A percentile compares a stretch with the other conserved stretches of the same genome.
Evolutionary conservation across 2,113 vertebrate genomes (phyloP).

Genomic region (Oreochromis spilurus): DNA sequence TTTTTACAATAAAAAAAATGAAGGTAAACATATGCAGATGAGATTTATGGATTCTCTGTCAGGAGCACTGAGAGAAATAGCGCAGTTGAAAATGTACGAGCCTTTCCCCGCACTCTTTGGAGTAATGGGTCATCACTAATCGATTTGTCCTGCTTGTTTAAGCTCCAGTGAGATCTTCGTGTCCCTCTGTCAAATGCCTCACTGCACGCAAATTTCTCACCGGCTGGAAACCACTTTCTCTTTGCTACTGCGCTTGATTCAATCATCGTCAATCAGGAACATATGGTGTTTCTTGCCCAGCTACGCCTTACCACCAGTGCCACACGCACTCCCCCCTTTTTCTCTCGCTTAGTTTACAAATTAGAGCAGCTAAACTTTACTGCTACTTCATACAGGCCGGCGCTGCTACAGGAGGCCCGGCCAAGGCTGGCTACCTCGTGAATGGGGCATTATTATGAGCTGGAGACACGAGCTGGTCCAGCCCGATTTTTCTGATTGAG

Average conservation of each 20-base stretch:
- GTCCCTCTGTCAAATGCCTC: conserved; percentile 51
- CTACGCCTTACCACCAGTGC: conserved; percentile 10
- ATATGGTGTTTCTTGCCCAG: conserved; percentile 22
- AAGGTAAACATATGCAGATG: background rate
- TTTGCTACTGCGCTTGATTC: conserved; percentile 54
- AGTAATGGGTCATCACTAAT: conserved; percentile 61
- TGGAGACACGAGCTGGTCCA: conserved; percentile 57
- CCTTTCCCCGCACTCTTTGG: conserved; percentile 17
- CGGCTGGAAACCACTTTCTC: conserved; percentile 18
- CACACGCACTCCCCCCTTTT: conserved; percentile 33
- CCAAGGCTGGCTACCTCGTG: conserved; percentile 28
- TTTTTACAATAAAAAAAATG: background rate
- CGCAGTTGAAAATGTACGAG: background rate
- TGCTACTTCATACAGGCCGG: conserved; percentile 42
- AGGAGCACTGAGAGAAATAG: background rate
- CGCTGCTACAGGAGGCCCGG: background rate
- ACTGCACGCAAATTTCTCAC: conserved; percentile 27
- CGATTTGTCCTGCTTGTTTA: conserved; percentile 57
- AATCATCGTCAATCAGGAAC: conserved; percentile 62
- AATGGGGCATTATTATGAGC: conserved; percentile 62
- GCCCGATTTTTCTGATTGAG: conserved; percentile 66
- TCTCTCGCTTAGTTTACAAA: conserved; percentile 68
- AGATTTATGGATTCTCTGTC: conserved; percentile 25
- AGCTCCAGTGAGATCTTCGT: conserved; percentile 15
- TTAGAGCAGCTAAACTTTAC: conserved; percentile 70